These are phyloP conservation scores for Saturnia japonica DNA, from an alignment of 2,888 invertebrate species.

Conservation along the genomic window DNA sequence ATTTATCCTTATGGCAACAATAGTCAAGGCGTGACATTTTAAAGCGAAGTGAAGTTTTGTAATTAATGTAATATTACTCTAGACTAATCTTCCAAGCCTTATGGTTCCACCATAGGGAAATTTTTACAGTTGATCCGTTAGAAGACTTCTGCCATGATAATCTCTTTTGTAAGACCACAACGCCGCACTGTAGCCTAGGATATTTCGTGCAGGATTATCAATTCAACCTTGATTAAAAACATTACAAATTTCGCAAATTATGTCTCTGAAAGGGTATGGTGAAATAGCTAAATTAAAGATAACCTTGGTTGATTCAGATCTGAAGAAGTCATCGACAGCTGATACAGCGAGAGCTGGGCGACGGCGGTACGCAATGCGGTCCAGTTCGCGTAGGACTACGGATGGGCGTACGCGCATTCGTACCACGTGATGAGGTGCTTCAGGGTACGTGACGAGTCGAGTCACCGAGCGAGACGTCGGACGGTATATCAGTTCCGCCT, in stretches of 20 bases:
- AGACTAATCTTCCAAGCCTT: neutral
- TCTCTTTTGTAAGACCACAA: no score
- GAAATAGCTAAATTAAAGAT: neutral
- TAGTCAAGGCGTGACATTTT: no score
- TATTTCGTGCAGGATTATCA: no score
- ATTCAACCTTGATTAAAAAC: no score
- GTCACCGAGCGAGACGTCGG: conserved; percentile 75
- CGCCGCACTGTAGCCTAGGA: no score
- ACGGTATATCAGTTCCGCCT: conserved; percentile 76
- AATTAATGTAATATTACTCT: no score
- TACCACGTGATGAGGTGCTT: conserved; percentile 80
- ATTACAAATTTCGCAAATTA: no score
- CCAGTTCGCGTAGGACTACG: conserved; percentile 85
- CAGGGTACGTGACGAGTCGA: conserved; percentile 83
- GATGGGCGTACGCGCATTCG: conserved; percentile 84
- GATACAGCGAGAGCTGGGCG: conserved; percentile 83
- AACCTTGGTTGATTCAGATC: conserved; percentile 88
- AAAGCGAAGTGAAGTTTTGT: no score
- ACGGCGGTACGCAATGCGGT: conserved; percentile 85
- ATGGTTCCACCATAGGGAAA: neutral
- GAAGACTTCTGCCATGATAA: neutral
- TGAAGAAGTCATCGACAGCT: conserved; percentile 89
- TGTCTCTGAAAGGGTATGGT: neutral
- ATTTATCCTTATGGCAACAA: no score
- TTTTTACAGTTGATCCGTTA: neutral